Evolutionary conservation across 1,140 invertebrate species (phyloP).

Genomic region (Drosophila nigromelanica): DNA sequence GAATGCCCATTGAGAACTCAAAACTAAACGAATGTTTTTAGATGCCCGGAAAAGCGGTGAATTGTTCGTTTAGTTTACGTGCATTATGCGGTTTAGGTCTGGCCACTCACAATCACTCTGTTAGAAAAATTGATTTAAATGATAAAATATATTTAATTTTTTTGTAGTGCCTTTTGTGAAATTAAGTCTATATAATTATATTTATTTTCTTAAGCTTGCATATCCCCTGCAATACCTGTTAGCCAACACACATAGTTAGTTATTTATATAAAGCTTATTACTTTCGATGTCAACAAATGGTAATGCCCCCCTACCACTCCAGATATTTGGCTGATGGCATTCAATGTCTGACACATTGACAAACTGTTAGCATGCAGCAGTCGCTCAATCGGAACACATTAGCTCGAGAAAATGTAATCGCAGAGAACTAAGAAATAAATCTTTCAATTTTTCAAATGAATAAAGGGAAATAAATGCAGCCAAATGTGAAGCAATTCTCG

Average conservation of each 20-base stretch:
- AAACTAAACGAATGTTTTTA: constrained; percentile 30
- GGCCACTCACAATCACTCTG: background rate
- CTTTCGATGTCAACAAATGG: constrained; percentile 65
- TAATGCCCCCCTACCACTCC: background rate
- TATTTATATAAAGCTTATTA: constrained; percentile 70
- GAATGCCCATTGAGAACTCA: constrained; percentile 57
- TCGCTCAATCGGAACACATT: constrained; percentile 76
- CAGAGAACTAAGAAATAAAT: constrained; percentile 79
- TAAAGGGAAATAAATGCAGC: constrained; percentile 60
- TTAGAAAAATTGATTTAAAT: too few relatives aligned
- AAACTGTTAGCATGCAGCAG: constrained; percentile 60
- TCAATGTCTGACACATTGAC: constrained; percentile 69
- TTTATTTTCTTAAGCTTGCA: background rate
- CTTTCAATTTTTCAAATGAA: constrained; percentile 77
- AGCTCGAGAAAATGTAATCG: constrained; percentile 76
- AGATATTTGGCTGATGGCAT: constrained; percentile 19
- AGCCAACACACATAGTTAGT: constrained; percentile 36
- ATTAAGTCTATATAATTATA: too few relatives aligned
- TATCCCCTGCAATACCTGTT: background rate
- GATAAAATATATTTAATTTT: too few relatives aligned
- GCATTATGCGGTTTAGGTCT: background rate
- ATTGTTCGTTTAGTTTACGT: background rate
- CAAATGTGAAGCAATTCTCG: constrained; percentile 74
- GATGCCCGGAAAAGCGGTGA: background rate
- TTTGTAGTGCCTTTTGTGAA: too few relatives aligned